Percentiles rank a stretch among this genome's conserved stretches.
These are phyloP conservation scores for Agriotes lineatus DNA, from an alignment of 2,888 invertebrate species.

Conservation along the genomic window DNA sequence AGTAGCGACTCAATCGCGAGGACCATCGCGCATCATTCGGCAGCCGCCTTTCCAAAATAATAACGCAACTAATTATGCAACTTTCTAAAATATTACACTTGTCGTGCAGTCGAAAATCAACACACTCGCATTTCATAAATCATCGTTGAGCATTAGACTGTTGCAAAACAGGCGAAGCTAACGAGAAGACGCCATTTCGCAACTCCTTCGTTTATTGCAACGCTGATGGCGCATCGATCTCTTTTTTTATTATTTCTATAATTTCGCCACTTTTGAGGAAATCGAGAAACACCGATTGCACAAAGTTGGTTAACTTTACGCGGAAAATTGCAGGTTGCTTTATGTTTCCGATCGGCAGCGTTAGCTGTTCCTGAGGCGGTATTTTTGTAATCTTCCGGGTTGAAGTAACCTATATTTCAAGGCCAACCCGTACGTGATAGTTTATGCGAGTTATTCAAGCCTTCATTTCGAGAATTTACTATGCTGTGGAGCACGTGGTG, in stretches of 20 bases:
- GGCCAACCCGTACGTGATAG: conserved; percentile 22
- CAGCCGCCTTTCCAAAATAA: conserved; percentile 1
- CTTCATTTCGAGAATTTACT: conserved; percentile 1
- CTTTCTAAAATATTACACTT: conserved; percentile 15
- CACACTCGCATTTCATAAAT: conserved; percentile 14
- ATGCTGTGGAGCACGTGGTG: neutral
- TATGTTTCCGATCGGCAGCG: neutral
- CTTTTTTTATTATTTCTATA: conserved; percentile 22
- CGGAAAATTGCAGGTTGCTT: neutral
- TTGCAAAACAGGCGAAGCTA: conserved; percentile 4
- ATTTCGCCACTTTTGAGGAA: conserved; percentile 31
- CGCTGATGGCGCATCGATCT: conserved; percentile 20
- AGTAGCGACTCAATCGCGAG: neutral
- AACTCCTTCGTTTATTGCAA: neutral
- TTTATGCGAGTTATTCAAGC: conserved; percentile 3
- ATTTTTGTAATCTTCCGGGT: conserved; percentile 34
- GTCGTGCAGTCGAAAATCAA: conserved; percentile 17
- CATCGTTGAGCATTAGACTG: conserved; percentile 6
- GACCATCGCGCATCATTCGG: conserved; percentile 1
- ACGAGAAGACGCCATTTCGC: conserved; percentile 3
- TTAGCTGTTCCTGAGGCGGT: conserved; percentile 17
- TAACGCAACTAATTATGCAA: conserved; percentile 12
- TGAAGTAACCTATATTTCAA: conserved; percentile 23
- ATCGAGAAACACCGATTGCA: conserved; percentile 12
- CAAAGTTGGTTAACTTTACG: conserved; percentile 27